These are phyloP conservation scores for Romanogobio albipinnatus DNA, from an alignment of 2,113 vertebrate genomes.

Conservation along the genomic window DNA sequence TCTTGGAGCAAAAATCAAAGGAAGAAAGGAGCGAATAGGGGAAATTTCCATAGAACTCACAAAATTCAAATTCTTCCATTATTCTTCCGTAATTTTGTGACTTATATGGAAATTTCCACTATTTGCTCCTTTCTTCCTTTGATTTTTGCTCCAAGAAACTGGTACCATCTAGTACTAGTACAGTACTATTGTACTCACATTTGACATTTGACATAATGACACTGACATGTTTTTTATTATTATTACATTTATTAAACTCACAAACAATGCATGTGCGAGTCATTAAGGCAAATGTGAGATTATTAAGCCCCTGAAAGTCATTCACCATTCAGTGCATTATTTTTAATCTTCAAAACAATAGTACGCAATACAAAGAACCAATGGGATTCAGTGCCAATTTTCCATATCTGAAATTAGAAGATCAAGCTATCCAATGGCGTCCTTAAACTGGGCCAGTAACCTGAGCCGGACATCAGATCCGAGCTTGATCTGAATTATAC, in stretches of 20 bases:
- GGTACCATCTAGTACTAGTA: too few relatives aligned
- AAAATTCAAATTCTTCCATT: too few relatives aligned
- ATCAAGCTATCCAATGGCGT: slow-evolving; percentile 47
- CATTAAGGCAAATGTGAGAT: slow-evolving; percentile 12
- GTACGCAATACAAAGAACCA: slow-evolving; percentile 18
- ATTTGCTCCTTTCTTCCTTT: too few relatives aligned
- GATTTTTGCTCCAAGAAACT: too few relatives aligned
- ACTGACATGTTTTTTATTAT: too few relatives aligned
- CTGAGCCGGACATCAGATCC: slow-evolving; percentile 58
- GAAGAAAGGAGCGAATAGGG: too few relatives aligned
- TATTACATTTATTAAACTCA: neutral
- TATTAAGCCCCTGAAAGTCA: slow-evolving; percentile 30
- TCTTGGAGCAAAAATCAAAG: too few relatives aligned
- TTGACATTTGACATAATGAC: too few relatives aligned
- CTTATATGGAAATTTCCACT: too few relatives aligned
- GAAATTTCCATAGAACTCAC: too few relatives aligned
- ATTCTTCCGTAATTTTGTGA: too few relatives aligned
- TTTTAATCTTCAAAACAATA: slow-evolving; percentile 26
- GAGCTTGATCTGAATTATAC: slow-evolving; percentile 60
- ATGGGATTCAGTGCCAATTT: slow-evolving; percentile 55
- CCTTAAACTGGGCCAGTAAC: slow-evolving; percentile 57
- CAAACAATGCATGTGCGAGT: neutral
- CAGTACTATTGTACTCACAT: too few relatives aligned
- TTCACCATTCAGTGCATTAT: slow-evolving; percentile 19
- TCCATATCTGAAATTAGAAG: slow-evolving; percentile 50